Conservation (phyloP, 2,113 vertebrate species). For the Sakesphorus luctuosus region DNA sequence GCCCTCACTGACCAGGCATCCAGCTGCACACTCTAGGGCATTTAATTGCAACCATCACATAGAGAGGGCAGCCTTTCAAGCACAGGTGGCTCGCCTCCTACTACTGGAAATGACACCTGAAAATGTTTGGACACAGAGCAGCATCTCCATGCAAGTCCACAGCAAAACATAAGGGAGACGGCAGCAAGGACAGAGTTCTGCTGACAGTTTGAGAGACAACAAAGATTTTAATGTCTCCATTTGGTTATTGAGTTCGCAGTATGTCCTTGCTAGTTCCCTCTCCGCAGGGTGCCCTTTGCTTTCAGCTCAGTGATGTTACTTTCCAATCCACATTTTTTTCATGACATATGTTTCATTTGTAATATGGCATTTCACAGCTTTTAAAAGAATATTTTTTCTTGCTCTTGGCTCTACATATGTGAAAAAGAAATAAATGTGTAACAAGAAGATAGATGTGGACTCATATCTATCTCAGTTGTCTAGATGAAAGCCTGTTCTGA, state of each 20-base stretch:
- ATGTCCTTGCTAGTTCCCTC: background rate
- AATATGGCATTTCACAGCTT: background rate
- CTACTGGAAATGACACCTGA: background rate
- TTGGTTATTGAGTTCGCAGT: background rate
- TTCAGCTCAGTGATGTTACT: background rate
- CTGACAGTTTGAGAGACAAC: background rate
- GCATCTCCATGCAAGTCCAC: background rate
- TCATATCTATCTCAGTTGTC: background rate
- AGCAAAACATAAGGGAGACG: background rate
- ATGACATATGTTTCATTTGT: background rate
- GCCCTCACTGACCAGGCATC: background rate
- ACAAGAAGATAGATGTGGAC: background rate
- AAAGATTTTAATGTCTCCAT: background rate
- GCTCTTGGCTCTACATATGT: background rate
- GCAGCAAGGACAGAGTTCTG: background rate
- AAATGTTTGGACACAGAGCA: background rate
- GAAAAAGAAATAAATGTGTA: background rate
- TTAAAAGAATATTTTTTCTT: constrained; percentile 1
- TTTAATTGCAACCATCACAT: background rate
- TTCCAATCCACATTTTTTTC: background rate
- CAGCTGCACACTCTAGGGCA: background rate
- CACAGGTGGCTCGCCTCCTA: background rate
- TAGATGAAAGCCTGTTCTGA: background rate
- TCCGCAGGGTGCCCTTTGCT: background rate
- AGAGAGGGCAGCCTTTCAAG: background rate